Evolutionary conservation across 2,113 vertebrate genomes (phyloP), one percentile per base, ranked within the genome.

Genomic region (Spheniscus mendiculus): DNA sequence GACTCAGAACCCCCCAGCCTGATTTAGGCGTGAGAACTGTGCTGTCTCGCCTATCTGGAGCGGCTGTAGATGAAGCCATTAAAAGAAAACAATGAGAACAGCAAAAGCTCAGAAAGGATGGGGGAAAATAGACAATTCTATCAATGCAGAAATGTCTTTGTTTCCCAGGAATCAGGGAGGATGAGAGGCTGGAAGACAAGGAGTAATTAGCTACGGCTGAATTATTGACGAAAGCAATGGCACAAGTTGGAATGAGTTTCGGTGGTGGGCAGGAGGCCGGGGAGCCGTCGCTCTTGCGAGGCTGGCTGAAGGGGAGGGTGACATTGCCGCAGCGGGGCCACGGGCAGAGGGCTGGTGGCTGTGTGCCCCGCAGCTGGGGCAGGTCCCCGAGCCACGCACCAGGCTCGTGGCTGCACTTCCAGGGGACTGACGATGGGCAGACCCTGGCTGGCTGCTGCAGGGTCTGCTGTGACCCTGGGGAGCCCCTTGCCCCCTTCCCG

Each of bases 141-240:
- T 36, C 69, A 55, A 15, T 18, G 79, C 79, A 83, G 55, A 67
- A 34, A 34, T 56, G 66, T 66, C 94, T 97, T 77, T 79, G 70
- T 93, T 97, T 78, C 94, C 74, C n/a, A 56, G 67, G 90, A 93
- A 93, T 71, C 42, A 1, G 26, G 58, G 67, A 90, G 55, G 49
- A 50, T 1, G 40, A 81, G 76, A 70, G 58, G 47, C 80, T 95
- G 85, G 87, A 81, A 96, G 95, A 92, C 83, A 89, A 83, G 69
- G 86, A 83, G 45, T 66, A 78, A 95, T 97, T 93, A 89, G 83
- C 83, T 73, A 7, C 1, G 8, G 47, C 83, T 97, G 94, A 96
- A 95, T 97, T 96, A 97, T 93, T 95, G 88, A 97, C 92, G 90
- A 84, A 73, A 53, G 80, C 7, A 34, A 74, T 14, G 45, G 89